Evolutionary conservation across 2,888 invertebrate species (phyloP).

Genomic region (Hesperia comma): DNA sequence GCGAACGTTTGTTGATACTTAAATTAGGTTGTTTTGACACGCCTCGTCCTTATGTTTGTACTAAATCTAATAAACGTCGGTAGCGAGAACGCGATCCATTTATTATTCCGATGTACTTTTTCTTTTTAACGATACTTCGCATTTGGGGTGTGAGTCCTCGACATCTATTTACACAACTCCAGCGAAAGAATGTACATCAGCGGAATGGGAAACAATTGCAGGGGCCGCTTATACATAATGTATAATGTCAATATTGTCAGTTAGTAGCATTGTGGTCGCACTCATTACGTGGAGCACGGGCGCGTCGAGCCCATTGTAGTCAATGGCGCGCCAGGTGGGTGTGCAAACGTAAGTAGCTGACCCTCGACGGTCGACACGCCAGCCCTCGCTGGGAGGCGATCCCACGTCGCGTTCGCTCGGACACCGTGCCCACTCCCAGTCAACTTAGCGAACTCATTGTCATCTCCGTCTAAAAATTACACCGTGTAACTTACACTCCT

Average conservation of each 20-base stretch:
- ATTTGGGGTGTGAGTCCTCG: not conserved
- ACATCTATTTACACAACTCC: not conserved
- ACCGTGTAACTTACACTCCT: not conserved
- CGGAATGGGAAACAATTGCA: slow-evolving; percentile 61
- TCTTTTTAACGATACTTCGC: slow-evolving; percentile 11
- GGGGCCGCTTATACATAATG: slow-evolving; percentile 63
- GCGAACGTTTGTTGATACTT: slow-evolving; percentile 84
- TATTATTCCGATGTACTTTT: slow-evolving; percentile 59
- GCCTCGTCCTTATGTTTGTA: slow-evolving; percentile 82
- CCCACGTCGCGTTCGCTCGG: slow-evolving; percentile 42
- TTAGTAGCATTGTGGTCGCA: slow-evolving; percentile 68
- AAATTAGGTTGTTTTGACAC: slow-evolving; percentile 84
- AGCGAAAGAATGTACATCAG: slow-evolving; percentile 12
- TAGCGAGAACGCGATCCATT: slow-evolving; percentile 68
- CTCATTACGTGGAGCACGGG: slow-evolving; percentile 68
- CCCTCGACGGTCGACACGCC: slow-evolving; percentile 49
- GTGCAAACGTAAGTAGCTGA: slow-evolving; percentile 76
- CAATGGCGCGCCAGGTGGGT: slow-evolving; percentile 78
- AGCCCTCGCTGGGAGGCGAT: slow-evolving; percentile 43
- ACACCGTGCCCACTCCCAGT: slow-evolving; percentile 36
- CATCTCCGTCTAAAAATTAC: slow-evolving; percentile 14
- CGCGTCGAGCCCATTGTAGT: slow-evolving; percentile 76
- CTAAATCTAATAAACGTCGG: slow-evolving; percentile 82
- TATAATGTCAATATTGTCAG: slow-evolving; percentile 74
- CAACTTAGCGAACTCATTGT: slow-evolving; percentile 32